Percentiles rank a stretch among this genome's conserved stretches.
These are phyloP conservation scores for Tetraodon nigroviridis DNA, from an alignment of 2,113 vertebrate genomes.

Conservation along the genomic window DNA sequence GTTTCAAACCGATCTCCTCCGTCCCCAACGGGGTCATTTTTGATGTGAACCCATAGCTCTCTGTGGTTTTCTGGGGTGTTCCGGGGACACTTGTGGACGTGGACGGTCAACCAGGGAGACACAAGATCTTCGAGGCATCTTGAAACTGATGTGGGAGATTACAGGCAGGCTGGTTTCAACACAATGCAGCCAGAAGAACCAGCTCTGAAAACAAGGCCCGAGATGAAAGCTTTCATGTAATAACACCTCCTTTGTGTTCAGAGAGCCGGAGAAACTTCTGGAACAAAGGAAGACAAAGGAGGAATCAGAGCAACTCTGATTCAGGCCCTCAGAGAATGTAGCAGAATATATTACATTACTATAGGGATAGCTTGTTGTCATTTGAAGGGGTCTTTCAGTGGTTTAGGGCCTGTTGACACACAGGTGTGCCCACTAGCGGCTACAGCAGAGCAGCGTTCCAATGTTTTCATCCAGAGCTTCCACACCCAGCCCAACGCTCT, in stretches of 20 bases:
- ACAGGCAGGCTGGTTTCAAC: slow-evolving; percentile 23
- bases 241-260: slow-evolving; percentile 22
- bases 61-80: slow-evolving; percentile 12
- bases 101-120: slow-evolving; percentile 1
- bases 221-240: slow-evolving; percentile 48
- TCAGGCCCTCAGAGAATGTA: background rate
- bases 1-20: slow-evolving; percentile 19
- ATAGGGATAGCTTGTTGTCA: too few species aligned
- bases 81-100: slow-evolving; percentile 23
- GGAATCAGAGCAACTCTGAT: slow-evolving; percentile 8
- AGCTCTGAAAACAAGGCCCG: slow-evolving; percentile 20
- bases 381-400: too few species aligned
- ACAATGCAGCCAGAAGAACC: slow-evolving; percentile 12
- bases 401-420: too few species aligned
- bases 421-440: background rate
- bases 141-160: slow-evolving; percentile 31
- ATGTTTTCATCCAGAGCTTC: slow-evolving; percentile 51
- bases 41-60: slow-evolving; percentile 38
- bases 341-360: too few species aligned
- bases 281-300: slow-evolving; percentile 38
- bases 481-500: slow-evolving; percentile 57
- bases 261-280: slow-evolving; percentile 24
- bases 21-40: slow-evolving; percentile 6
- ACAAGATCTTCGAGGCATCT: slow-evolving; percentile 21
- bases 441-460: slow-evolving; percentile 48